Percentiles rank a stretch among this genome's conserved stretches.
These are phyloP conservation scores for Malacoctenus gilli DNA, from an alignment of 2,797 vertebrate species.

Conservation along the genomic window DNA sequence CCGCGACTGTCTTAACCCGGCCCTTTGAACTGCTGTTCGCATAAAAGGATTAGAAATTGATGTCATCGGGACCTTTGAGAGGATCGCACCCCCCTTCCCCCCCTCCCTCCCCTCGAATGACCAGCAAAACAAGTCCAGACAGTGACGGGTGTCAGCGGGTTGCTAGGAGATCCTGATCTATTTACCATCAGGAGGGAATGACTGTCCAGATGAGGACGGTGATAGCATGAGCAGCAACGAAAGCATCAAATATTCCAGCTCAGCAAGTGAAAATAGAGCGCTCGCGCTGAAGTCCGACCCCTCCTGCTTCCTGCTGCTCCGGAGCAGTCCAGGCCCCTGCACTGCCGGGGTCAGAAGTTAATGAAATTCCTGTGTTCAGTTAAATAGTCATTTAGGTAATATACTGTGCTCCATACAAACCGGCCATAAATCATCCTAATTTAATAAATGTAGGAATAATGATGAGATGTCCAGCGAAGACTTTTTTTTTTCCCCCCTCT, in stretches of 20 bases:
- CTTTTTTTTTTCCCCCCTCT: no score
- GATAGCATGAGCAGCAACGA: conserved; percentile 8
- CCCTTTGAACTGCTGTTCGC: no score
- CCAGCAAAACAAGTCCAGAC: no score
- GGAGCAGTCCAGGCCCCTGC: conserved; percentile 65
- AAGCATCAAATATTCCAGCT: neutral
- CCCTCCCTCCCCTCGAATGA: no score
- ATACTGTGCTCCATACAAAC: conserved; percentile 71
- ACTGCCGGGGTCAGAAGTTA: conserved; percentile 82
- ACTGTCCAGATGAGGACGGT: neutral
- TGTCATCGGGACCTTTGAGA: no score
- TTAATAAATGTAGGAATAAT: conserved; percentile 86
- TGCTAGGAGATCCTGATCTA: neutral
- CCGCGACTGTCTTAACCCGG: no score
- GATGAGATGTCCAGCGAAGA: conserved; percentile 79
- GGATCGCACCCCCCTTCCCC: no score
- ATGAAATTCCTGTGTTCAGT: conserved; percentile 85
- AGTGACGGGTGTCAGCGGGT: no score
- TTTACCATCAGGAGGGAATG: neutral
- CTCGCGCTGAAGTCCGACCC: conserved; percentile 37
- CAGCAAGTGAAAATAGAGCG: conserved; percentile 13
- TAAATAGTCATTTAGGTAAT: conserved; percentile 84
- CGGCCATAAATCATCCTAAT: conserved; percentile 85
- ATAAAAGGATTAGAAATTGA: no score
- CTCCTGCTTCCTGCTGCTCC: conserved; percentile 47